These are phyloP conservation scores for Podabrus alpinus DNA, from an alignment of 2,888 invertebrate genomes.

Conservation along the genomic window DNA sequence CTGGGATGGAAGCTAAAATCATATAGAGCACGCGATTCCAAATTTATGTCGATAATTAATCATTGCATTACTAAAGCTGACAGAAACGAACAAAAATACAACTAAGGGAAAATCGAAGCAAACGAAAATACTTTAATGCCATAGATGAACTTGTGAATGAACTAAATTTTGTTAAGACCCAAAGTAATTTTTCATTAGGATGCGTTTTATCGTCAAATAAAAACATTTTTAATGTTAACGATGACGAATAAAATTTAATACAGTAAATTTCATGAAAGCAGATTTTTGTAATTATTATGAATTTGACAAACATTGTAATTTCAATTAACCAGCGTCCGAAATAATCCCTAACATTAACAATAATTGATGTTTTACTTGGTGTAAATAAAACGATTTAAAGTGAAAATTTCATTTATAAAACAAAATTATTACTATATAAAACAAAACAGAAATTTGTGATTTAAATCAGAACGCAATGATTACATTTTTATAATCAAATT, in stretches of 20 bases:
- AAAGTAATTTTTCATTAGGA: not conserved
- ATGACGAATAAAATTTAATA: not conserved
- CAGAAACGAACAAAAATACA: not conserved
- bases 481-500: not conserved
- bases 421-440: not conserved
- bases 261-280: not conserved
- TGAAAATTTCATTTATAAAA: not conserved
- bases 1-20: not conserved
- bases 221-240: not conserved
- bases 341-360: not conserved
- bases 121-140: not conserved
- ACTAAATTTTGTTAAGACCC: not conserved
- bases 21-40: not conserved
- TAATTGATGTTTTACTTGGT: not conserved
- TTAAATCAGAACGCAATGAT: not conserved
- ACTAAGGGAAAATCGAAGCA: not conserved
- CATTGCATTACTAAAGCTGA: not conserved
- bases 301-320: not conserved
- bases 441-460: not conserved
- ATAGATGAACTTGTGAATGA: not conserved
- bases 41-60: slow-evolving; percentile 1
- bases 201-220: not conserved
- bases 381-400: not conserved
- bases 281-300: not conserved
- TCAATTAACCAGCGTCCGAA: not conserved